Base-by-base conservation (phyloP, 2,888 invertebrate species). In the Fissipunctia ypsillon region DNA sequence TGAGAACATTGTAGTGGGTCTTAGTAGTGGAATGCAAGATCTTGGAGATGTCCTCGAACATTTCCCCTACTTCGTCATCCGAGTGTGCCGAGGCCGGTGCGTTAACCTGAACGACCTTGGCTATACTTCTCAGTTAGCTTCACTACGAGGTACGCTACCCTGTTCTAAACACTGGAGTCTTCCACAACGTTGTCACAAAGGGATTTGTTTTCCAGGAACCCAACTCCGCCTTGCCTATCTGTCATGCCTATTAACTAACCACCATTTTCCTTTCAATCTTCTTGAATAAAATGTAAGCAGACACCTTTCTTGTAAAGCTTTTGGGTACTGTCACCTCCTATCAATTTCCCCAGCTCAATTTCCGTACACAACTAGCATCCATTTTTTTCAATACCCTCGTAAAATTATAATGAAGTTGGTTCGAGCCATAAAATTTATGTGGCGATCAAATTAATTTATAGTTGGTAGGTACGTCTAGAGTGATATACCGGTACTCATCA, bases 381-480 rank as follows among this genome's bases (percentile, higher is more conserved):
- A 73, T 74, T 76, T 85, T 84, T 82, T 65, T 64, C 73, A 69
- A 67, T 76, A 67, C 69, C 67, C 64, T 77, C 83, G 63, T 81
- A 78, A 81, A 84, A 80, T 80, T 80, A 83, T 86, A 86, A 83
- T 74, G 78, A 81, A 80, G 76, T 80, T 73, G 73, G 78, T 65
- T 76, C 64, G 57, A 64, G 41, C 69, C 71, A 74, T 83, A 74
- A 80, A 84, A 89, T 90, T 88, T 88, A 90, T 87, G 76, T 67
- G 76, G 83, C 81, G 77, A 88, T 89, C 83, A 82, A 85, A 88
- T 87, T 88, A 89, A 90, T 90, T 87, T 90, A 90, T 89, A 82
- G 87, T 81, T 79, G 68, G 77, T 63, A 41, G 67, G 79, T 61
- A 56, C 63, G 72, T 64, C 50, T 61, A 56, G 63, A 59, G 63